Evolutionary conservation across 1,140 invertebrate genomes (phyloP), one percentile per base, ranked within the genome.

Genomic region (Drosophila nebulosa): DNA sequence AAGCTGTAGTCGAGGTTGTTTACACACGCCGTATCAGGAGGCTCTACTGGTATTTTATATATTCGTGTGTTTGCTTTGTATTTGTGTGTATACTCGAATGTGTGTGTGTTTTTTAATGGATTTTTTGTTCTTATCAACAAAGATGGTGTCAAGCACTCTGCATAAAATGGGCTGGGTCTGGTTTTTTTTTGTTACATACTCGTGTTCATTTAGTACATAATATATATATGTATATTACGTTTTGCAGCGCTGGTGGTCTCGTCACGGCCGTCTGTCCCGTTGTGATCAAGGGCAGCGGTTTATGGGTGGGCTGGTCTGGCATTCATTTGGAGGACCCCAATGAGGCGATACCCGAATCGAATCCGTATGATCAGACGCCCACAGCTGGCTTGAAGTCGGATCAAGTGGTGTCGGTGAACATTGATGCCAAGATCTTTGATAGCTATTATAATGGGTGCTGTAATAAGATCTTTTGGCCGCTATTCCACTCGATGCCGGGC

Each of bases 381-480:
- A 97, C 96, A 0, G 96, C 96, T 62, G 96, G 96, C 52, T 93
- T 97, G 2, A 93, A 95, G 69, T 97, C 96, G 1, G 93, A 94
- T 64, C 96, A 97, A 93, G 96, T 97, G 91, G 94, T 97, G 0
- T 94, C 96, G 1, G 96, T 98, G 2, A 94, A 95, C 78, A 93
- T 96, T 0, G 94, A 96, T 27, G 93, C 95, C 2, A 93, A 93
- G 53, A 92, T 95, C 61, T 97, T 97, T 78, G 95, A 97, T 79
- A 95, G 94, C 22, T 98, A 97, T 90, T 98, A 98, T 92, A 97
- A 98, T 92, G 97, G 97, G 0, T 97, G 96, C 89, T 98, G 97
- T 89, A 98, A 98, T 89, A 96, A 95, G 3, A 97, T 96, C 0
- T 97, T 98, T 84, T 98, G 97, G 97, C 97, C 97, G 0, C 92